These are phyloP conservation scores for Xestoiulus laeticollis DNA, from an alignment of 2,888 invertebrate genomes.

Conservation along the genomic window DNA sequence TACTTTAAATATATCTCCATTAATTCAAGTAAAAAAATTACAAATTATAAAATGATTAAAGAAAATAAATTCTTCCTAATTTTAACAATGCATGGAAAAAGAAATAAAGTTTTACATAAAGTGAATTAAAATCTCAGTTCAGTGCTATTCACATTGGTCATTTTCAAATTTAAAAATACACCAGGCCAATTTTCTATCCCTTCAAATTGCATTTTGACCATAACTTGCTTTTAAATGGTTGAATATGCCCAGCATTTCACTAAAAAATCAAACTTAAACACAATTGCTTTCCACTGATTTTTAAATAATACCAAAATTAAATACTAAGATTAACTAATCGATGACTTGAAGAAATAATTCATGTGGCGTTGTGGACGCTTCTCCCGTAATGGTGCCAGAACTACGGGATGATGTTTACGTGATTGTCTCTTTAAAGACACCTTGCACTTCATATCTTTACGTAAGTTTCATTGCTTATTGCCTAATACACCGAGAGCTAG, in stretches of 20 bases:
- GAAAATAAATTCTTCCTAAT: no score
- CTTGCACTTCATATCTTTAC: background rate
- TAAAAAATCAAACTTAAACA: constrained; percentile 19
- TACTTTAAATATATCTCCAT: no score
- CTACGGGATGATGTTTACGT: constrained; percentile 16
- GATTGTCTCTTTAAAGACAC: constrained; percentile 37
- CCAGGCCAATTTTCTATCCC: background rate
- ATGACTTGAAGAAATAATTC: constrained; percentile 34
- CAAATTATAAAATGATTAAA: no score
- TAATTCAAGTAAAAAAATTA: no score
- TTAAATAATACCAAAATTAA: constrained; percentile 36
- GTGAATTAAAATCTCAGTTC: no score
- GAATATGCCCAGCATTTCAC: constrained; percentile 21
- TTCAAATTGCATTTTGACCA: background rate
- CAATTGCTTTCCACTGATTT: background rate
- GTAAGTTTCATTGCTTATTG: constrained; percentile 37
- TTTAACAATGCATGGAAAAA: no score
- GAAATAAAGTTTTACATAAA: no score
- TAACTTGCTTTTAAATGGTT: background rate
- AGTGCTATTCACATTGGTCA: background rate
- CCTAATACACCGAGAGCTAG: constrained; percentile 19
- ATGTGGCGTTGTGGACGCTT: constrained; percentile 24
- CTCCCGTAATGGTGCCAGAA: background rate
- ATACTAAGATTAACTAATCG: constrained; percentile 37
- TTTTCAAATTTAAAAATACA: background rate